Percentiles rank a stretch among this genome's conserved stretches.
phyloP scores from a whole-genome alignment of 2,797 vertebrate genomes.

The Cirrhinus mrigala region DNA sequence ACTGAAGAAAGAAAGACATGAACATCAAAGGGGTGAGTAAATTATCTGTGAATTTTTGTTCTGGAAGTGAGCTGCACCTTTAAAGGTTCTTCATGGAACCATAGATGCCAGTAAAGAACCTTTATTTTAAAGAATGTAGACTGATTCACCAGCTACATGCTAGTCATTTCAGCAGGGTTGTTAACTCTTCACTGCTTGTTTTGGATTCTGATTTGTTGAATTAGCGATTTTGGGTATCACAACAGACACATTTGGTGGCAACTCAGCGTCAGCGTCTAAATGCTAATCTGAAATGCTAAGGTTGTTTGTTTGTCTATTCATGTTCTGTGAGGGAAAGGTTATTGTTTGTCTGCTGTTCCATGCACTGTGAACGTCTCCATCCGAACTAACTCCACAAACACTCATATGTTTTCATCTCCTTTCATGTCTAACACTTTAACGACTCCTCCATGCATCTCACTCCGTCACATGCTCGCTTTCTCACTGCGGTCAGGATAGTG shows the following conservation, averaged over 20 bases:
- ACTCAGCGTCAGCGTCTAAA: not conserved
- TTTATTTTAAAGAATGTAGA: not conserved
- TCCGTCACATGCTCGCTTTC: slow-evolving; percentile 63
- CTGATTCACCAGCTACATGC: not conserved
- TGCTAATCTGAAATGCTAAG: slow-evolving; percentile 32
- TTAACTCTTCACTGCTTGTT: slow-evolving; percentile 1
- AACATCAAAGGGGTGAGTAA: too few relatives aligned
- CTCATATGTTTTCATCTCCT: slow-evolving; percentile 62
- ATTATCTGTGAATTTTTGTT: too few relatives aligned
- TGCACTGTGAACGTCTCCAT: slow-evolving; percentile 63
- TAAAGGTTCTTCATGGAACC: too few relatives aligned
- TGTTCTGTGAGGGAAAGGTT: slow-evolving; percentile 44
- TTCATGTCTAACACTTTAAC: slow-evolving; percentile 76
- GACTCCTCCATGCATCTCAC: slow-evolving; percentile 66
- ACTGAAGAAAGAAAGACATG: too few relatives aligned
- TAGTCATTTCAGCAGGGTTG: slow-evolving; percentile 18
- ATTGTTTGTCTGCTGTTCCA: slow-evolving; percentile 59
- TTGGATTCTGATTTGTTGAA: slow-evolving; percentile 8
- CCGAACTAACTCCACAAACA: slow-evolving; percentile 58
- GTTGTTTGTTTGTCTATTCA: slow-evolving; percentile 30
- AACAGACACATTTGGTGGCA: not conserved
- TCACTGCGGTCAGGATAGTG: slow-evolving; percentile 5
- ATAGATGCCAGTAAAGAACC: not conserved
- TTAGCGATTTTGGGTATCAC: not conserved
- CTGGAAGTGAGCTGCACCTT: too few relatives aligned